A percentile compares a stretch with the other conserved stretches of the same genome.
Evolutionary conservation across 1,140 invertebrate species (phyloP).

Genomic region (Papilio glaucus): DNA sequence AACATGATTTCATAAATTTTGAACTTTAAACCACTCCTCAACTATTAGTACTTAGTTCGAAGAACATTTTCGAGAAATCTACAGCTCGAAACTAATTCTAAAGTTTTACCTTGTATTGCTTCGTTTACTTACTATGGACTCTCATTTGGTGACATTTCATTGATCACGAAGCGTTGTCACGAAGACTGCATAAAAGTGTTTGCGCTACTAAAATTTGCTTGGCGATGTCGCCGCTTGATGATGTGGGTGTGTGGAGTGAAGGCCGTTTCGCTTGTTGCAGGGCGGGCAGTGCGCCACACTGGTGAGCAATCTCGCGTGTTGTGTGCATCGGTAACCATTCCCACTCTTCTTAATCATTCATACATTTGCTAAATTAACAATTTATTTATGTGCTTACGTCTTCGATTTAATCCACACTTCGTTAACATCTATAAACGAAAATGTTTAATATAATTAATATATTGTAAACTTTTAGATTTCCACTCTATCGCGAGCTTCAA

Average conservation of each 20-base stretch:
- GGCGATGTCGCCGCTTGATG: no score
- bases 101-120: no score
- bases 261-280: slow-evolving; percentile 87
- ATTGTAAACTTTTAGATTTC: neutral
- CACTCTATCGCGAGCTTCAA: neutral
- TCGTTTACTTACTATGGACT: no score
- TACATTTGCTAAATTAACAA: slow-evolving; percentile 78
- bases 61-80: no score
- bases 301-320: slow-evolving; percentile 96
- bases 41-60: no score
- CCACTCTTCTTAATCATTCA: slow-evolving; percentile 83
- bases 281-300: slow-evolving; percentile 89
- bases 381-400: slow-evolving; percentile 64
- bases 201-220: no score
- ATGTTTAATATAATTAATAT: neutral
- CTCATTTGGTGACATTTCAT: no score
- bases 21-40: no score
- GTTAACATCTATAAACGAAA: neutral
- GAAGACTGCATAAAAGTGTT: no score
- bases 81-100: no score
- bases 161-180: no score
- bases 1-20: no score
- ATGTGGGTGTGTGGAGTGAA: slow-evolving; percentile 82
- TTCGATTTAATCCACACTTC: slow-evolving; percentile 51
- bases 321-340: slow-evolving; percentile 93